Evolutionary conservation across 2,113 vertebrate genomes (phyloP).

Genomic region (Alligator mississippiensis): DNA sequence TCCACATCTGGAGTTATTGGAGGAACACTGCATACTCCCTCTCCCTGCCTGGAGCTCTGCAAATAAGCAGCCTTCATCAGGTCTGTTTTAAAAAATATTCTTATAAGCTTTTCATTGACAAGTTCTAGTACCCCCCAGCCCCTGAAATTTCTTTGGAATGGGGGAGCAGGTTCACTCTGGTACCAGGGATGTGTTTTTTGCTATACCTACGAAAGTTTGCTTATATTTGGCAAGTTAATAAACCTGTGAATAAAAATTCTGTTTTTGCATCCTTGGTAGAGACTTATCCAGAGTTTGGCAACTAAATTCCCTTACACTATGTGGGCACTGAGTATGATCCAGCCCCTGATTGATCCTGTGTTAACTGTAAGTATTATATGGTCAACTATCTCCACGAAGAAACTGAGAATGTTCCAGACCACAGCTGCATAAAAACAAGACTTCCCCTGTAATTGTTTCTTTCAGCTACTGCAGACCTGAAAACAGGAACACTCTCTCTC

Average conservation of each 20-base stretch:
- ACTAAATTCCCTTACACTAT: not conserved
- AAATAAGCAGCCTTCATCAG: too few relatives aligned
- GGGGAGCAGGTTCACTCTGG: not conserved
- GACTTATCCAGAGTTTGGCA: not conserved
- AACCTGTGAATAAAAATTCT: not conserved
- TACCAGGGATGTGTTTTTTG: not conserved
- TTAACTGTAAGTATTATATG: not conserved
- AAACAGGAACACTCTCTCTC: not conserved
- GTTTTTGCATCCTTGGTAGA: not conserved
- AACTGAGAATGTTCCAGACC: not conserved
- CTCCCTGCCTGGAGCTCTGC: too few relatives aligned
- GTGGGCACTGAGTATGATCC: not conserved
- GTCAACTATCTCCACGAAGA: not conserved
- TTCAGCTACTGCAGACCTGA: not conserved
- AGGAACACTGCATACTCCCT: not conserved
- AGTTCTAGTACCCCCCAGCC: not conserved
- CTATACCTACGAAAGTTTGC: not conserved
- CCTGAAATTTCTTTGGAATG: not conserved
- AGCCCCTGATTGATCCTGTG: not conserved
- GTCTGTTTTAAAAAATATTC: not conserved
- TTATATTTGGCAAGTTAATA: not conserved
- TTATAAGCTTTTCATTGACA: not conserved
- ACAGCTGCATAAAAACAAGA: not conserved
- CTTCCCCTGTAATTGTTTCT: not conserved
- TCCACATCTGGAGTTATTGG: not conserved